These are phyloP conservation scores for Neotragus pygmaeus DNA, from an alignment of 2,113 vertebrate genomes.

Conservation along the genomic window DNA sequence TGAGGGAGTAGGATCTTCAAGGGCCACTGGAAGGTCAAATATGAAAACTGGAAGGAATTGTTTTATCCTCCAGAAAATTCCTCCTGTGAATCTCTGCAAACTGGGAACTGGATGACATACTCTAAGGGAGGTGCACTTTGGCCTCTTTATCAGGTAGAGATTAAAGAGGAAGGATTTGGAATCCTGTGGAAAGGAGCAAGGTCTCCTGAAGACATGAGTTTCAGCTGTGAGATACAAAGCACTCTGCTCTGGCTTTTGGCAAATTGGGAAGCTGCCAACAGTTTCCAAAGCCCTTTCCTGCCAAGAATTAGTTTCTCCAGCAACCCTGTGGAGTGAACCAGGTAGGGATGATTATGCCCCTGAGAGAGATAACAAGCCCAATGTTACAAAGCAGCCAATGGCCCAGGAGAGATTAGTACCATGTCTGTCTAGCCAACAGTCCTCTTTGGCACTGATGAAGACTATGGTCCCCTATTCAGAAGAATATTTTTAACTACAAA, in stretches of 20 bases:
- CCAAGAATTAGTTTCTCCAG: constrained; percentile 10
- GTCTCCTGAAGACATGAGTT: not conserved
- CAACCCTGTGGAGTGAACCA: not conserved
- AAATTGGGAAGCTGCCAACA: not conserved
- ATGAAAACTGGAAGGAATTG: not conserved
- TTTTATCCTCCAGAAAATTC: not conserved
- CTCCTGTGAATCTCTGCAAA: not conserved
- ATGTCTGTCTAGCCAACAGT: not conserved
- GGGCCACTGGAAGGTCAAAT: not conserved
- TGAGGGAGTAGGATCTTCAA: not conserved
- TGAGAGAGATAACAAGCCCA: not conserved
- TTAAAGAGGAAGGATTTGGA: not conserved
- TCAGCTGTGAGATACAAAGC: not conserved
- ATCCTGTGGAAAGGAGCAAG: not conserved
- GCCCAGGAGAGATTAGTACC: not conserved
- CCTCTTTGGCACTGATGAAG: not conserved
- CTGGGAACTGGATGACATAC: not conserved
- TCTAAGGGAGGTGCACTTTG: not conserved
- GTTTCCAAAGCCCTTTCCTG: not conserved
- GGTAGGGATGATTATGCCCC: not conserved
- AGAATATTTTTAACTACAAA: not conserved
- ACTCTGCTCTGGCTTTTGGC: not conserved
- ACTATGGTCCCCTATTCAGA: not conserved
- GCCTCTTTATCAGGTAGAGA: not conserved
- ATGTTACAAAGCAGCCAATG: not conserved